phyloP scores from a whole-genome alignment of 2,797 vertebrate species.

The Neoniphon sammara region DNA sequence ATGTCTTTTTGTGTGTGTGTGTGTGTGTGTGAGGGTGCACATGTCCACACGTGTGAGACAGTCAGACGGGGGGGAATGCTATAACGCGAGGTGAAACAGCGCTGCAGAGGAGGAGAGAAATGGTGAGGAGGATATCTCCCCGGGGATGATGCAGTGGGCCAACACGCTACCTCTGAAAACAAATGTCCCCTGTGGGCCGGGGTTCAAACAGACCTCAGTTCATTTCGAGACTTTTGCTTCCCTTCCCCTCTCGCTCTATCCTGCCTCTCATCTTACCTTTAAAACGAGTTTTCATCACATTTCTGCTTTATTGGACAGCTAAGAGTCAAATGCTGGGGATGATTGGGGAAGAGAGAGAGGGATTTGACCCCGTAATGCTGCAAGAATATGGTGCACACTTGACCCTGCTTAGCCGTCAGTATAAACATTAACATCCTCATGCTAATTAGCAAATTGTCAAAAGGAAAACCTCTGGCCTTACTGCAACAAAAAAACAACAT shows the following conservation, averaged over 20 bases:
- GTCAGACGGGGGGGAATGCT: conserved; percentile 49
- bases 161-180: conserved; percentile 56
- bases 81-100: conserved; percentile 53
- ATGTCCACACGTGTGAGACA: conserved; percentile 45
- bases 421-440: neutral
- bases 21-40: conserved; percentile 19
- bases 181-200: conserved; percentile 60
- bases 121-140: conserved; percentile 59
- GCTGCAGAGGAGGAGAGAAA: conserved; percentile 50
- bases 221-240: conserved; percentile 43
- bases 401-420: neutral
- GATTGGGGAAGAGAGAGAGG: neutral
- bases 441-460: conserved; percentile 12
- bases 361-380: neutral
- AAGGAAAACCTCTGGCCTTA: conserved; percentile 12
- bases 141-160: conserved; percentile 45
- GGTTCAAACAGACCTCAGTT: conserved; percentile 63
- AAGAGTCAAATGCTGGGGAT: conserved; percentile 5
- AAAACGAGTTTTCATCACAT: conserved; percentile 36
- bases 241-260: conserved; percentile 24
- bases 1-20: conserved; percentile 15
- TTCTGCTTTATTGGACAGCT: conserved; percentile 49
- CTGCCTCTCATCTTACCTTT: conserved; percentile 6
- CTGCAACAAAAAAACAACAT: conserved; percentile 14
- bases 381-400: neutral